A percentile compares a stretch with the other conserved stretches of the same genome.
phyloP scores from a whole-genome alignment of 2,888 invertebrate species.

The Napeogenes sylphis region DNA sequence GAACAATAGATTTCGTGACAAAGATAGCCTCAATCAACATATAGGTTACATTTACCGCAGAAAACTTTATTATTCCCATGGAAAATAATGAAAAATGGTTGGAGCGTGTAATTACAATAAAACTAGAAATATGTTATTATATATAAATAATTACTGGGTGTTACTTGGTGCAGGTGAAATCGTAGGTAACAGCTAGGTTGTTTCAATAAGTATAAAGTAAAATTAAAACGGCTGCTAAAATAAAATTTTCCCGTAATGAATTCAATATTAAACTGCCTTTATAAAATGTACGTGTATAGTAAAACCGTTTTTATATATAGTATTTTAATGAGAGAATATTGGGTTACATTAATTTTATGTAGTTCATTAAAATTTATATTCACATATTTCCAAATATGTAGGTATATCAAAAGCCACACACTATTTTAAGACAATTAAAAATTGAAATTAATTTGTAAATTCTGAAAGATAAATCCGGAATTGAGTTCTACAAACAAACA shows the following conservation, averaged over 20 bases:
- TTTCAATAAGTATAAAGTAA: too few species aligned
- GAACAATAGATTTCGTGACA: neutral
- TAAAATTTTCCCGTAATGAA: neutral
- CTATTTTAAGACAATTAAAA: neutral
- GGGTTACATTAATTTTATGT: neutral
- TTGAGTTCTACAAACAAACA: conserved; percentile 3
- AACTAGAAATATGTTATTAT: neutral
- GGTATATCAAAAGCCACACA: neutral
- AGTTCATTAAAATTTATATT: conserved; percentile 3
- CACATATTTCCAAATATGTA: neutral
- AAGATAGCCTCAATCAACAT: too few species aligned
- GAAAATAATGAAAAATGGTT: too few species aligned
- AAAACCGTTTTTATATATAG: neutral
- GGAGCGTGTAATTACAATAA: neutral
- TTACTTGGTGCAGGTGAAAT: too few species aligned
- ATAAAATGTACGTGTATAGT: neutral
- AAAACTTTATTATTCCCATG: too few species aligned
- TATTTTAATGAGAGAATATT: conserved; percentile 4
- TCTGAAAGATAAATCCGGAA: neutral
- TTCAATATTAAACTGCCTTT: neutral
- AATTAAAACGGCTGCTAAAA: neutral
- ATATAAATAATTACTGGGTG: too few species aligned
- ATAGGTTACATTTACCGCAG: too few species aligned
- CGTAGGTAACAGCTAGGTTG: too few species aligned
- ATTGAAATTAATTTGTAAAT: neutral